These are phyloP conservation scores for Phanerotoma sp. DNA, from an alignment of 2,888 invertebrate species.

Conservation along the genomic window DNA sequence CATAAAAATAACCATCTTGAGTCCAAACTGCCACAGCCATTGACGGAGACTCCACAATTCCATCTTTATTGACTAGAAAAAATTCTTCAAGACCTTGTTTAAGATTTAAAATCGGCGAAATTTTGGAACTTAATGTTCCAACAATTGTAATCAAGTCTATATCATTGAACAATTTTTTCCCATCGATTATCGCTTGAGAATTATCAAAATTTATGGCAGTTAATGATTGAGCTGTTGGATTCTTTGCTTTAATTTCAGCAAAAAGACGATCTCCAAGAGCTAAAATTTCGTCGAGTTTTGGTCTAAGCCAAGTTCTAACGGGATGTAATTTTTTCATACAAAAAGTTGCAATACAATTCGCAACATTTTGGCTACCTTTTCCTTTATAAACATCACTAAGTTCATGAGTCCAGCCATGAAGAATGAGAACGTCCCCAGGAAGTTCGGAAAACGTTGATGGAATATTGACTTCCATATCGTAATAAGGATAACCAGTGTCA, in stretches of 20 bases:
- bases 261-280: conserved; percentile 42
- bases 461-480: conserved; percentile 45
- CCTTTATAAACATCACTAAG: conserved; percentile 43
- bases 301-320: conserved; percentile 46
- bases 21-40: conserved; percentile 62
- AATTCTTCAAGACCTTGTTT: conserved; percentile 47
- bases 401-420: conserved; percentile 50
- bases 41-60: conserved; percentile 45
- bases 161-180: conserved; percentile 38
- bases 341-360: conserved; percentile 46
- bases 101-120: conserved; percentile 41
- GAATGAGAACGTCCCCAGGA: conserved; percentile 35
- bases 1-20: conserved; percentile 61
- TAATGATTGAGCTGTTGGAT: conserved; percentile 41
- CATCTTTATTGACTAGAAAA: conserved; percentile 44
- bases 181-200: conserved; percentile 36
- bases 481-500: conserved; percentile 46
- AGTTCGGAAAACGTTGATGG: conserved; percentile 45
- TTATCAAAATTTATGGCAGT: conserved; percentile 45
- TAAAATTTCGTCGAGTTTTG: conserved; percentile 47
- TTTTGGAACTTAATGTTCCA: conserved; percentile 47
- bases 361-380: conserved; percentile 46
- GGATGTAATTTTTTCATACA: conserved; percentile 44
- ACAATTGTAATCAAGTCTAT: conserved; percentile 46
- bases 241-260: conserved; percentile 36